Evolutionary conservation across 2,888 invertebrate species (phyloP), one percentile per base, ranked within the genome.

Genomic region (Chymomyza fuscimana): DNA sequence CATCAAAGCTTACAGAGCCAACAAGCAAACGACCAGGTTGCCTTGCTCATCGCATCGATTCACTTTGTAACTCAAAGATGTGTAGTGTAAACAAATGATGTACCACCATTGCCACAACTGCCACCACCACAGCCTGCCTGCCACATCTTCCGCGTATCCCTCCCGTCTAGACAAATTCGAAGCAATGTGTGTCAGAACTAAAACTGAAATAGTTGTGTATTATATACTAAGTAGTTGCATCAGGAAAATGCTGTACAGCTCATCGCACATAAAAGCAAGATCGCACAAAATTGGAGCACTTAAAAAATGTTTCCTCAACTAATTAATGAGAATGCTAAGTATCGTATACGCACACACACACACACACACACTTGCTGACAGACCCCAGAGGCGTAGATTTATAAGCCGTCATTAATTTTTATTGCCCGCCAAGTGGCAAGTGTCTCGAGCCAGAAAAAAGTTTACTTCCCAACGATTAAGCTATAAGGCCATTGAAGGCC

Each of bases 301-400:
- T 80, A 25, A 73, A 76, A 74, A 81, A 73, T 76, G 64, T 76
- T 79, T 76, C 73, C 73, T 70, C 76, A 61, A 78, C 79, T 81
- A 82, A 81, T 82, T 84, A 81, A 82, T 84, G 74, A 61, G 72
- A 73, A 72, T 71, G 80, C 82, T 74, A 81, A 82, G 82, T 79
- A 76, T 74, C 73, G 51, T 59, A 60, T 40, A 63, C 50, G 32
- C 19, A 65, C 66, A 51, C 36, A 15, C 40, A 65, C 36, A 67
- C 32, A 25, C 19, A 59, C 54, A 40, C 9, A 52, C 36, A 60
- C 40, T 50, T 50, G 60, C 67, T 19, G 63, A 61, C 73, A 70
- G 72, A 64, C 32, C 25, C 51, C 46, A 58, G 54, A 16, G n/a
- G 10, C 59, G 29, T 59, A 22, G 40, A 72, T 61, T 66, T 70